Percentiles rank a stretch among this genome's conserved stretches.
Evolutionary conservation across 2,113 vertebrate species (phyloP).

Genomic region (Bostrychus sinensis): DNA sequence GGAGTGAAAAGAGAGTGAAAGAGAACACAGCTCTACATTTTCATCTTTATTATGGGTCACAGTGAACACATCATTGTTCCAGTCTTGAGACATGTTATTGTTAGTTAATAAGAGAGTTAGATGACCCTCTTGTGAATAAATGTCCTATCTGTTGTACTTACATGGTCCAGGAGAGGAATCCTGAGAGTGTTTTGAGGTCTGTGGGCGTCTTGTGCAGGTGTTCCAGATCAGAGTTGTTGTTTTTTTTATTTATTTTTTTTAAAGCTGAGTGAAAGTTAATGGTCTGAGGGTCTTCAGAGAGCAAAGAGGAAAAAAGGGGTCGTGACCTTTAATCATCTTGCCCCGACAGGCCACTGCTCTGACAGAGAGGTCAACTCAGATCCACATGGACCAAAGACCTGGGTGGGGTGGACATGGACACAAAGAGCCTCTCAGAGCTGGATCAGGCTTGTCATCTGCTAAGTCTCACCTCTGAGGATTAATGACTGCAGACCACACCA

Average conservation of each 20-base stretch:
- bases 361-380: constrained; percentile 66
- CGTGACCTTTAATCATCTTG: constrained; percentile 70
- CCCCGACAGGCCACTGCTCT: constrained; percentile 49
- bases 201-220: constrained; percentile 54
- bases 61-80: too few relatives aligned
- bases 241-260: too few relatives aligned
- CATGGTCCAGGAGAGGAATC: constrained; percentile 5
- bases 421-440: constrained; percentile 63
- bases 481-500: constrained; percentile 24
- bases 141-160: neutral
- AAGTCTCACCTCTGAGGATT: constrained; percentile 34
- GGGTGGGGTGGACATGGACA: constrained; percentile 57
- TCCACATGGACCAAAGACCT: constrained; percentile 50
- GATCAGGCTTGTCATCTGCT: constrained; percentile 57
- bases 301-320: constrained; percentile 61
- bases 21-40: too few relatives aligned
- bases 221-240: constrained; percentile 58
- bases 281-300: constrained; percentile 58
- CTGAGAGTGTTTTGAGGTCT: constrained; percentile 21
- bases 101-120: too few relatives aligned
- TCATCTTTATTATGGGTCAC: too few relatives aligned
- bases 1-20: too few relatives aligned
- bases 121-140: neutral
- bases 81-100: too few relatives aligned
- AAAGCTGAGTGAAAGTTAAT: constrained; percentile 75